Evolutionary conservation across 2,888 invertebrate species (phyloP).

Genomic region (Hetaerina titia): DNA sequence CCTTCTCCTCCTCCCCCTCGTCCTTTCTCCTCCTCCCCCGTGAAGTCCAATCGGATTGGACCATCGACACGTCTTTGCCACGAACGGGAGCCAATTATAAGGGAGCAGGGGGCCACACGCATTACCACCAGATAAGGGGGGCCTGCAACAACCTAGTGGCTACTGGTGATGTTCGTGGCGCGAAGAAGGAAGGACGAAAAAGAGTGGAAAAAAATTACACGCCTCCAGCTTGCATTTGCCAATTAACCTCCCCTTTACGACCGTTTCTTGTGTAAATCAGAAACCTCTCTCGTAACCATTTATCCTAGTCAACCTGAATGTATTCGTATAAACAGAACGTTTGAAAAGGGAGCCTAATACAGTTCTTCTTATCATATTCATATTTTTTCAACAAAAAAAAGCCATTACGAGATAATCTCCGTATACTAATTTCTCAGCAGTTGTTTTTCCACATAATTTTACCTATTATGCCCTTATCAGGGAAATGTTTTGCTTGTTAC

Average conservation of each 20-base stretch:
- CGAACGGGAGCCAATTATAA: slow-evolving; percentile 61
- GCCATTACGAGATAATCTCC: neutral
- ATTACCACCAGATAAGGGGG: slow-evolving; percentile 52
- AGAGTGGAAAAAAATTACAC: neutral
- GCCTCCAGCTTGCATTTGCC: slow-evolving; percentile 5
- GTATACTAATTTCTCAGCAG: neutral
- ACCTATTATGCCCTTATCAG: slow-evolving; percentile 8
- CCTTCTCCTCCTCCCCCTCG: neutral
- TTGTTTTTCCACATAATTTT: slow-evolving; percentile 16
- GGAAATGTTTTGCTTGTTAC: neutral
- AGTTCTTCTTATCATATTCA: neutral
- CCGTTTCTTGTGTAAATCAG: slow-evolving; percentile 32
- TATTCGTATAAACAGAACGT: neutral
- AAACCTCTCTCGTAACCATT: neutral
- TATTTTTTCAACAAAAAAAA: neutral
- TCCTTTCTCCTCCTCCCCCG: neutral
- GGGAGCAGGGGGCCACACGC: slow-evolving; percentile 52
- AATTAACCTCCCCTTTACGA: slow-evolving; percentile 29
- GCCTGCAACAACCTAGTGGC: slow-evolving; percentile 17
- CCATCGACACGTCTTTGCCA: slow-evolving; percentile 63
- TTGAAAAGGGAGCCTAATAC: neutral
- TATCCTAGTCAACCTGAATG: neutral
- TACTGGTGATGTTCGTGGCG: slow-evolving; percentile 46
- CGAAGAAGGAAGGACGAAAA: neutral
- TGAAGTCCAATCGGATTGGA: slow-evolving; percentile 59